phyloP scores from a whole-genome alignment of 2,113 vertebrate species.

The Lethenteron camtschaticum region DNA sequence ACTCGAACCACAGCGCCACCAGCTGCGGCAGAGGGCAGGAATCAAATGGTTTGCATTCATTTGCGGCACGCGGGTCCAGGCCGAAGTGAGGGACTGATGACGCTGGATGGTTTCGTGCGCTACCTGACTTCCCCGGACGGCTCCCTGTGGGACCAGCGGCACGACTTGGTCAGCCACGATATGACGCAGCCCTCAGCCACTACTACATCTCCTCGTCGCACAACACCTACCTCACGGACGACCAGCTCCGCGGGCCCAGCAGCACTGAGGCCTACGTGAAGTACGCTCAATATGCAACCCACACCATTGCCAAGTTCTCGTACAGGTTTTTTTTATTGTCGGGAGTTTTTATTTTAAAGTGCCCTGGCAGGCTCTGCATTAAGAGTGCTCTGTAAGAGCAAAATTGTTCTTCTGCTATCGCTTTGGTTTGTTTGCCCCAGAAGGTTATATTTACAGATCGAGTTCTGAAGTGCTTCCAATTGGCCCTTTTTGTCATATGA shows the following conservation, averaged over 20 bases:
- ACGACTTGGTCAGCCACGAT: constrained; percentile 46
- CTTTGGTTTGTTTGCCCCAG: not conserved
- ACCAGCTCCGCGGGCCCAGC: constrained; percentile 61
- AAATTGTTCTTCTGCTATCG: not conserved
- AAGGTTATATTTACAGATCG: not conserved
- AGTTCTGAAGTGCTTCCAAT: not conserved
- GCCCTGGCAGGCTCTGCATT: not conserved
- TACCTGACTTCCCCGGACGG: constrained; percentile 66
- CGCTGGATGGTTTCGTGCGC: constrained; percentile 73
- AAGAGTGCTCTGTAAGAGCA: not conserved
- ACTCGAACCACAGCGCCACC: too few species aligned
- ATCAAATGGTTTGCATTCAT: too few species aligned
- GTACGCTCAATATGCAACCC: constrained; percentile 18
- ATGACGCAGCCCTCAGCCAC: constrained; percentile 61
- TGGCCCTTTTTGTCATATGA: not conserved
- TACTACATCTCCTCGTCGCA: constrained; percentile 93
- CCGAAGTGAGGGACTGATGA: constrained; percentile 29
- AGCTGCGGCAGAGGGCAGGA: too few species aligned
- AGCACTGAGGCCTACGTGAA: constrained; percentile 80
- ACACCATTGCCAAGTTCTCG: not conserved
- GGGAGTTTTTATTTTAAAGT: not conserved
- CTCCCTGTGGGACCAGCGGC: constrained; percentile 41
- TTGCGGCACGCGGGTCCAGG: too few species aligned
- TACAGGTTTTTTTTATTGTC: not conserved
- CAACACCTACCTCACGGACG: constrained; percentile 79